Evolutionary conservation across 2,797 vertebrate genomes (phyloP).

Genomic region (Rhadinocentrus ornatus): DNA sequence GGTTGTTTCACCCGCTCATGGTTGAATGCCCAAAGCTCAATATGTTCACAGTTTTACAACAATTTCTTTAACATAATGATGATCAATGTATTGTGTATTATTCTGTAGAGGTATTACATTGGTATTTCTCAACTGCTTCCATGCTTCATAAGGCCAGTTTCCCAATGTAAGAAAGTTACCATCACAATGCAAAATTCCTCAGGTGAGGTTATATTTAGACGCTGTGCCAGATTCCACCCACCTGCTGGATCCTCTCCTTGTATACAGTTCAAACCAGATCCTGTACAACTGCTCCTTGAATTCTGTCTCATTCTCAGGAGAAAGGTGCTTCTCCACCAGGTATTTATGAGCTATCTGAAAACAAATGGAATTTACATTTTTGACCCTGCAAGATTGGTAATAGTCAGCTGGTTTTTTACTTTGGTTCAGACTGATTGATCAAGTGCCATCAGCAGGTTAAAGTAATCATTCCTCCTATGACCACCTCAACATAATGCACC

Average conservation of each 20-base stretch:
- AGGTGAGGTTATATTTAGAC: slow-evolving; percentile 15
- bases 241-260: slow-evolving; percentile 84
- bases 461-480: too few species aligned
- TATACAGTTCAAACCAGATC: slow-evolving; percentile 88
- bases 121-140: background rate
- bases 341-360: slow-evolving; percentile 84
- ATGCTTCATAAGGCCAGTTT: slow-evolving; percentile 19
- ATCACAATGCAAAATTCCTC: slow-evolving; percentile 42
- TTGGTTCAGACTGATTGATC: too few species aligned
- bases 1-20: background rate
- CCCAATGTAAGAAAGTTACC: slow-evolving; percentile 14
- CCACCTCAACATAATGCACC: too few species aligned
- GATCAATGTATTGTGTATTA: background rate
- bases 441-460: too few species aligned
- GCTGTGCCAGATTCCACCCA: slow-evolving; percentile 57
- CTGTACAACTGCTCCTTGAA: slow-evolving; percentile 86
- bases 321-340: slow-evolving; percentile 82
- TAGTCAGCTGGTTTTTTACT: too few species aligned
- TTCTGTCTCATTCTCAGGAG: slow-evolving; percentile 67
- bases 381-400: background rate
- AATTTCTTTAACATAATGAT: background rate
- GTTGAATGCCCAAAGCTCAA: background rate
- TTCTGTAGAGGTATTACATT: background rate
- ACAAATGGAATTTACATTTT: background rate
- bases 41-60: background rate